Evolutionary conservation across 2,113 vertebrate genomes (phyloP).

Genomic region (Zeus faber): DNA sequence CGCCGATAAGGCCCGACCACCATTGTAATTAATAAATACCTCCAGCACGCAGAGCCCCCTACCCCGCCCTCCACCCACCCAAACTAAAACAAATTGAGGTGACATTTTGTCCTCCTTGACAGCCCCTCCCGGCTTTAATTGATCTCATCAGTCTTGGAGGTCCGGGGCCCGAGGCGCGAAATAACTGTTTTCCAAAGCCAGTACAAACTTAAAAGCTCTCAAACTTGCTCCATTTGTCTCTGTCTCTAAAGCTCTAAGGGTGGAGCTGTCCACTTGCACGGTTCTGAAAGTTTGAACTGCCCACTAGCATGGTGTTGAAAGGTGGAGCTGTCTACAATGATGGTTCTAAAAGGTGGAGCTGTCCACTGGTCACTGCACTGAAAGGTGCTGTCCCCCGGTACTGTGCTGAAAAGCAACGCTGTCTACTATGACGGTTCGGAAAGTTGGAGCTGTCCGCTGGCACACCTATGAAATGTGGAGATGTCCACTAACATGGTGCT

Average conservation of each 20-base stretch:
- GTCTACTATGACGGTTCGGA: too few species aligned
- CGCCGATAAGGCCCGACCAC: conserved; percentile 11
- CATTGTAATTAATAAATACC: conserved; percentile 17
- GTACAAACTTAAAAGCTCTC: neutral
- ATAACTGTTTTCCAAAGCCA: neutral
- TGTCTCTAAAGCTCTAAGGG: conserved; percentile 1
- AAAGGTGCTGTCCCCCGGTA: too few species aligned
- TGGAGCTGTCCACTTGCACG: too few species aligned
- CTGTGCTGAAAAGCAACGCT: too few species aligned
- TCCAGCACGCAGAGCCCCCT: neutral
- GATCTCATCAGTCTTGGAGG: conserved; percentile 22
- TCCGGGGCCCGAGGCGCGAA: neutral
- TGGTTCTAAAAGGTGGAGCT: too few species aligned
- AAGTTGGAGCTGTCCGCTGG: too few species aligned
- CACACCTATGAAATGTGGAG: too few species aligned
- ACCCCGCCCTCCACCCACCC: neutral
- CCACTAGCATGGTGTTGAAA: too few species aligned
- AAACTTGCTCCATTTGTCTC: conserved; percentile 11
- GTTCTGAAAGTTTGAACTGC: too few species aligned
- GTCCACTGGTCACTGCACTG: too few species aligned
- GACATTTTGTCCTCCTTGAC: conserved; percentile 12
- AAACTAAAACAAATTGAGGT: conserved; percentile 1
- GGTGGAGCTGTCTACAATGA: too few species aligned
- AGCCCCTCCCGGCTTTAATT: conserved; percentile 5
- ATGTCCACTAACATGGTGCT: too few species aligned